A percentile compares a stretch with the other conserved stretches of the same genome.
These are phyloP conservation scores for Epirrhoe alternata DNA, from an alignment of 2,888 invertebrate genomes.

Conservation along the genomic window DNA sequence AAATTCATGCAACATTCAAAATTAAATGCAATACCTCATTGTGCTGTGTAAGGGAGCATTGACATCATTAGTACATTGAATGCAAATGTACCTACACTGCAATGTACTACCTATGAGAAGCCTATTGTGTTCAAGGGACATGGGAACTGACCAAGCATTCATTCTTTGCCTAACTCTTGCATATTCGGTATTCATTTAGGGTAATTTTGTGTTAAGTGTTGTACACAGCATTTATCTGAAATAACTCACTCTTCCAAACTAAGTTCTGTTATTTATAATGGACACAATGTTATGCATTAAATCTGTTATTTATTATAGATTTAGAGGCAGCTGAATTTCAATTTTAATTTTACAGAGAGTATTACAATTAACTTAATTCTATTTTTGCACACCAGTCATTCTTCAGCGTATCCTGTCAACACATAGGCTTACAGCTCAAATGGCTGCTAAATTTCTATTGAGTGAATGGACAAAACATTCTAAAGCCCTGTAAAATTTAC, in stretches of 20 bases:
- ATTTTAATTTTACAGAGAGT: too few species aligned
- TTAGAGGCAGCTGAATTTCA: too few species aligned
- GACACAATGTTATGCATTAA: too few species aligned
- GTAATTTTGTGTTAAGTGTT: slow-evolving; percentile 20
- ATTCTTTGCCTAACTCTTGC: slow-evolving; percentile 20
- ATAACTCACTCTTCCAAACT: too few species aligned
- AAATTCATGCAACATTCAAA: slow-evolving; percentile 1
- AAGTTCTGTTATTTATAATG: too few species aligned
- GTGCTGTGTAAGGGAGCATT: slow-evolving; percentile 27
- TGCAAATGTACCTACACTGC: slow-evolving; percentile 57
- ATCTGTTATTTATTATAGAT: too few species aligned
- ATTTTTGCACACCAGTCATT: too few species aligned
- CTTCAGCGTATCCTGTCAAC: too few species aligned
- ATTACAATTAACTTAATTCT: too few species aligned
- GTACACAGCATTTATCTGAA: not conserved
- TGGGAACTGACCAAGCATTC: slow-evolving; percentile 18
- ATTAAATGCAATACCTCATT: slow-evolving; percentile 14
- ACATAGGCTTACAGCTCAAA: too few species aligned
- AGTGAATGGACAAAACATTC: too few species aligned
- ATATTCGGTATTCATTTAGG: slow-evolving; percentile 19
- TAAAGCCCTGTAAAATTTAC: not conserved
- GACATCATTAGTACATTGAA: slow-evolving; percentile 71
- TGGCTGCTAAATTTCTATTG: too few species aligned
- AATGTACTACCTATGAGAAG: slow-evolving; percentile 20
- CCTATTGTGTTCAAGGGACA: slow-evolving; percentile 31